Conservation (phyloP, 2,113 vertebrate genomes). For the Sakesphorus luctuosus region DNA sequence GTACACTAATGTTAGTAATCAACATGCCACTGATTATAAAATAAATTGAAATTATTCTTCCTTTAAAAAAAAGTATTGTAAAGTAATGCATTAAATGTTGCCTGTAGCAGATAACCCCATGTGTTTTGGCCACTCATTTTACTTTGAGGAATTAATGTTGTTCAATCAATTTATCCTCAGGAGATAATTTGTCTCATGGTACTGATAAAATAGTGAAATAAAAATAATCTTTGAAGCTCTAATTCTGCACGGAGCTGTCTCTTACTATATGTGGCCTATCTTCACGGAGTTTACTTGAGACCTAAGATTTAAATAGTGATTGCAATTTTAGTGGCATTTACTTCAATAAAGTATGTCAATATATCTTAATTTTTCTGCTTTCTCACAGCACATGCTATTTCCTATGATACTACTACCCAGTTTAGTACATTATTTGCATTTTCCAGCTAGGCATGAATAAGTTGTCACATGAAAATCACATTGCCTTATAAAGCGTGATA, state of each 20-base stretch:
- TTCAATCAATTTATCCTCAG: background rate
- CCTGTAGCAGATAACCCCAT: background rate
- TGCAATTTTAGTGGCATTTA: background rate
- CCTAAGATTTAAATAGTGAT: background rate
- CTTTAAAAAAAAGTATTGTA: background rate
- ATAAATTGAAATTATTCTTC: background rate
- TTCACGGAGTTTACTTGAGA: background rate
- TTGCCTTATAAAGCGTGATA: background rate
- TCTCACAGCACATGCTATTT: background rate
- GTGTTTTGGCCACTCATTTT: background rate
- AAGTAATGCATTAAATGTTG: background rate
- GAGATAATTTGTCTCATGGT: background rate
- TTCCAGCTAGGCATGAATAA: background rate
- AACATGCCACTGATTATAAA: background rate
- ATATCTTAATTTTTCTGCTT: background rate
- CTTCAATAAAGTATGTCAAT: background rate
- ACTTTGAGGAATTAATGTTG: background rate
- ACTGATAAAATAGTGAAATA: background rate
- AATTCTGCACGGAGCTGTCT: background rate
- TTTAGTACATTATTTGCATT: background rate
- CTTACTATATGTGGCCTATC: background rate
- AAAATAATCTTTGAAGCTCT: background rate
- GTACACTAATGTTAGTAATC: background rate
- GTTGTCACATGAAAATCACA: background rate
- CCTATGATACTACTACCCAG: background rate